phyloP scores from a whole-genome alignment of 2,888 invertebrate species.

The Agrochola circellaris region DNA sequence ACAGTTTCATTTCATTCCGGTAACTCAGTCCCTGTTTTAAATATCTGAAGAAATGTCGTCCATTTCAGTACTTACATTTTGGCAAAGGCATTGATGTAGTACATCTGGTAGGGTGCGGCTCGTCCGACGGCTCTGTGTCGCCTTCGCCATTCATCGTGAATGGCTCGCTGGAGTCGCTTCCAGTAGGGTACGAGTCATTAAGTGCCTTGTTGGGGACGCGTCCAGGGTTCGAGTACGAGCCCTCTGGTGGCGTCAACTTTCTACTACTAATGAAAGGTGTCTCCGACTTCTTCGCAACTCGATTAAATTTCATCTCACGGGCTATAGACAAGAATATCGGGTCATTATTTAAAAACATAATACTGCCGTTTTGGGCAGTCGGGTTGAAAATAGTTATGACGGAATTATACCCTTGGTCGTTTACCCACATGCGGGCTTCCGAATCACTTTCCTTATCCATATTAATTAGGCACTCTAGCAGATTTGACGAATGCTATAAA shows the following conservation, averaged over 20 bases:
- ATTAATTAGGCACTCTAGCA: background rate
- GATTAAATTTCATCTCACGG: background rate
- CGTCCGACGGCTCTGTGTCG: background rate
- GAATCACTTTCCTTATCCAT: background rate
- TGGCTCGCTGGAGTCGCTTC: too few relatives aligned
- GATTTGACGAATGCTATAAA: background rate
- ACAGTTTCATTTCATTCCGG: background rate
- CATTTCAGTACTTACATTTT: constrained; percentile 4
- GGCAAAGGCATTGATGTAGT: constrained; percentile 11
- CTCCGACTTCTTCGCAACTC: background rate
- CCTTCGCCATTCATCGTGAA: background rate
- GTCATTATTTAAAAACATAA: background rate
- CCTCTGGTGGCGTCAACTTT: too few relatives aligned
- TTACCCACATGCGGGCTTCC: background rate
- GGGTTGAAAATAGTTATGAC: background rate
- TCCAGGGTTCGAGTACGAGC: too few relatives aligned
- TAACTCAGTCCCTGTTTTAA: background rate
- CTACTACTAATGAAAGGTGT: background rate
- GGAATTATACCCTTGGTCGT: background rate
- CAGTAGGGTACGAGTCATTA: too few relatives aligned
- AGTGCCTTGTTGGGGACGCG: rapidly evolving
- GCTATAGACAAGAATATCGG: background rate
- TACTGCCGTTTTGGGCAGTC: background rate
- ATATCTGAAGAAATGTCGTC: background rate
- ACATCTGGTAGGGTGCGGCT: background rate